These are phyloP conservation scores for Sapayoa aenigma DNA, from an alignment of 2,113 vertebrate species.

Conservation along the genomic window DNA sequence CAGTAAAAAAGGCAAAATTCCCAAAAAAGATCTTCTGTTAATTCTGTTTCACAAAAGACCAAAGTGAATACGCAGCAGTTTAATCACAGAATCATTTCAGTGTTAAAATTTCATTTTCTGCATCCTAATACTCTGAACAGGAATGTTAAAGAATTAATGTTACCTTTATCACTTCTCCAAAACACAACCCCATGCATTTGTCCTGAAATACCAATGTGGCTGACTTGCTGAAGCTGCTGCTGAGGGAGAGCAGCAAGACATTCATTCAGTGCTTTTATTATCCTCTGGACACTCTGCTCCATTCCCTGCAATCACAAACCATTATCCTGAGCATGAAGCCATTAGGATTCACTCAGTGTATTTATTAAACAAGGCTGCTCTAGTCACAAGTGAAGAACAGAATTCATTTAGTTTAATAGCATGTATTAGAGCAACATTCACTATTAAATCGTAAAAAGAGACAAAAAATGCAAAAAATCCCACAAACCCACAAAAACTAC, in stretches of 20 bases:
- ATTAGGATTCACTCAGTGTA: not conserved
- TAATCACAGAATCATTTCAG: not conserved
- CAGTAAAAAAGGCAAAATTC: not conserved
- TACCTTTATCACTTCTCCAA: constrained; percentile 87
- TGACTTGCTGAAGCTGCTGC: constrained; percentile 78
- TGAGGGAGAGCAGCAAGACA: constrained; percentile 82
- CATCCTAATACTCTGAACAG: not conserved
- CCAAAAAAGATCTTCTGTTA: not conserved
- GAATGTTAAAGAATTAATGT: not conserved
- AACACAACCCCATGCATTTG: constrained; percentile 98
- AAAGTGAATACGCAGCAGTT: not conserved
- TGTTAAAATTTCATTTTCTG: not conserved
- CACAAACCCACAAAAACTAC: not conserved
- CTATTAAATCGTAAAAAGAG: not conserved
- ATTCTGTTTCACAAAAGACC: not conserved
- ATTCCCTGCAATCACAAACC: constrained; percentile 75
- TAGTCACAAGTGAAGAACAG: not conserved
- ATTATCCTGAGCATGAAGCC: not conserved
- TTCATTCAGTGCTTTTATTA: constrained; percentile 79
- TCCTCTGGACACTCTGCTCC: constrained; percentile 85
- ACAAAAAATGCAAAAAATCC: not conserved
- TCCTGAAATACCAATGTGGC: constrained; percentile 84
- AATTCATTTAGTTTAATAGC: not conserved
- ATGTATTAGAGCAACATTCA: not conserved
- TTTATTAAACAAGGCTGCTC: not conserved